These are phyloP conservation scores for Thalassarche chlororhynchos DNA, from an alignment of 2,113 vertebrate species.

Conservation along the genomic window DNA sequence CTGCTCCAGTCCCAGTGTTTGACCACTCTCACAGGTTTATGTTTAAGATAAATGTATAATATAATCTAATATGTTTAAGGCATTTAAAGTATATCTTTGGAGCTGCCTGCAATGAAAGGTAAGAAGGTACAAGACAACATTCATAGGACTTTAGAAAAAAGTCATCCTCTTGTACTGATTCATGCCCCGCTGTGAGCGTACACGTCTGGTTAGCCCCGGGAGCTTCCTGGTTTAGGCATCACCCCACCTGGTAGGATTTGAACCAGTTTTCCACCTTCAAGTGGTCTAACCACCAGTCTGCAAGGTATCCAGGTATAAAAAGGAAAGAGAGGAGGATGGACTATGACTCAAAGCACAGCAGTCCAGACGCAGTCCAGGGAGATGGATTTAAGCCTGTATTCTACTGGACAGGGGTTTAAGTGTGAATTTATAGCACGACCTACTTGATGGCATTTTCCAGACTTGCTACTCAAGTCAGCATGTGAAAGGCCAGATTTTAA, in stretches of 20 bases:
- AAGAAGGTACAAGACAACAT: background rate
- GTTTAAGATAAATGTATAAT: background rate
- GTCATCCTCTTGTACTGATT: background rate
- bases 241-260: background rate
- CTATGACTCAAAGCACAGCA: background rate
- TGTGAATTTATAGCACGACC: background rate
- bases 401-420: background rate
- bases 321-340: background rate
- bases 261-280: background rate
- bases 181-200: background rate
- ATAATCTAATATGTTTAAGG: background rate
- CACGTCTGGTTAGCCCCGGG: background rate
- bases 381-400: background rate
- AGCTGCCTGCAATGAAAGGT: background rate
- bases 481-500: background rate
- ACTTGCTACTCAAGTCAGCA: background rate
- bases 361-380: background rate
- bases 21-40: background rate
- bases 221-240: background rate
- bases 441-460: background rate
- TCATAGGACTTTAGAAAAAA: background rate
- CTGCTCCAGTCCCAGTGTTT: background rate
- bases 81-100: background rate
- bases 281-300: background rate
- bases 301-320: background rate